phyloP scores from a whole-genome alignment of 1,140 invertebrate genomes.

The Polyergus mexicanus region DNA sequence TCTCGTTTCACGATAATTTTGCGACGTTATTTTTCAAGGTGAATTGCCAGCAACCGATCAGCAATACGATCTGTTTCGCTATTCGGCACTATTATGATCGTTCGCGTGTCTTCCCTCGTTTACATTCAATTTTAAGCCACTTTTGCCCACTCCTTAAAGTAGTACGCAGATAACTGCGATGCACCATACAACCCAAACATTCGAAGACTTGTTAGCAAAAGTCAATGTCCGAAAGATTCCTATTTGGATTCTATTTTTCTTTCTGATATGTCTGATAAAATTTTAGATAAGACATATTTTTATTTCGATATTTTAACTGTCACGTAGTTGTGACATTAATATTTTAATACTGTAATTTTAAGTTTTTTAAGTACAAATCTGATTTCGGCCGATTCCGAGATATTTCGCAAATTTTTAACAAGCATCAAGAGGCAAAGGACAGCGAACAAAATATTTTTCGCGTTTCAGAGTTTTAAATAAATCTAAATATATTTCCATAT shows the following conservation, averaged over 20 bases:
- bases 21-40: slow-evolving; percentile 78
- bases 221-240: background rate
- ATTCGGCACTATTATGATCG: slow-evolving; percentile 66
- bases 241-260: background rate
- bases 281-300: background rate
- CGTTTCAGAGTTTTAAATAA: background rate
- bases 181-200: background rate
- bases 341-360: background rate
- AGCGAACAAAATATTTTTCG: background rate
- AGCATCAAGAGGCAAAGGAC: background rate
- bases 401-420: background rate
- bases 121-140: slow-evolving; percentile 70
- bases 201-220: slow-evolving; percentile 10
- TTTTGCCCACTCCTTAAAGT: slow-evolving; percentile 46
- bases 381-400: background rate
- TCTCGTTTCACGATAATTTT: slow-evolving; percentile 64
- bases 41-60: slow-evolving; percentile 71
- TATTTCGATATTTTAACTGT: background rate
- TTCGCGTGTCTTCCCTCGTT: slow-evolving; percentile 79
- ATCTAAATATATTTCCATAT: background rate
- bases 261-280: background rate
- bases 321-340: background rate
- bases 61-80: slow-evolving; percentile 70
- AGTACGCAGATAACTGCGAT: slow-evolving; percentile 5
- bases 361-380: background rate